Base-by-base conservation (phyloP, 2,888 invertebrate genomes). In the Icerya purchasi region DNA sequence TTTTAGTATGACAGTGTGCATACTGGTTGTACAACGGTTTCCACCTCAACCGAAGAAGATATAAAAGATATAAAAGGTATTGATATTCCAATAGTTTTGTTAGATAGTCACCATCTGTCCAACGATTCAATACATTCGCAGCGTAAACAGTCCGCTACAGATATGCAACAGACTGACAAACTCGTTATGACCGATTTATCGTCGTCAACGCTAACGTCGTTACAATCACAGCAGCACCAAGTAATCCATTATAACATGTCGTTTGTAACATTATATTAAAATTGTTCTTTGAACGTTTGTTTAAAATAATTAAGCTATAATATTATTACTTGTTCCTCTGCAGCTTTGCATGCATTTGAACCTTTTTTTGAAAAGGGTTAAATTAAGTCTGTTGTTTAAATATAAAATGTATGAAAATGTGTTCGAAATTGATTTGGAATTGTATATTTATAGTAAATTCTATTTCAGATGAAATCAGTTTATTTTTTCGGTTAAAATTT, bases 31-130 rank as follows among this genome's bases (percentile, higher is more conserved):
- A 66, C 65, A 49, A 67, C 67, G 14, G 68, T 68, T n/a, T 67
- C 67, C 2, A 68, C 68, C 3, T 66, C 66, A 8, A 68, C 68
- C 14, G 68, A 67, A 55, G 67, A 68, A 24, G 66, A 66, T 22
- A 62, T 63, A 2, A 66, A 65, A 61, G 63, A 64, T 49, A 54
- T 62, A 14, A 63, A 64, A 51, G 53, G 61, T 8, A 14, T 59
- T 2, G 56, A 58, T 22, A 62, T 63, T 53, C 65, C 66, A 62
- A 65, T 63, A 55, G 66, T 65, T 2, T 64, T 64, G 61, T 60
- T 67, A 61, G 65, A 67, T 54, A 56, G 52, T 49, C 56, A 53
- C 22, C 59, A 59, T 55, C 53, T 24, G 18, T 56, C 55, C 18
- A 49, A 54, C 19, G 55, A 55, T 2, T 56, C 60, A 3, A 25